Base-by-base conservation (phyloP, 2,113 vertebrate genomes). In the Antennarius striatus region DNA sequence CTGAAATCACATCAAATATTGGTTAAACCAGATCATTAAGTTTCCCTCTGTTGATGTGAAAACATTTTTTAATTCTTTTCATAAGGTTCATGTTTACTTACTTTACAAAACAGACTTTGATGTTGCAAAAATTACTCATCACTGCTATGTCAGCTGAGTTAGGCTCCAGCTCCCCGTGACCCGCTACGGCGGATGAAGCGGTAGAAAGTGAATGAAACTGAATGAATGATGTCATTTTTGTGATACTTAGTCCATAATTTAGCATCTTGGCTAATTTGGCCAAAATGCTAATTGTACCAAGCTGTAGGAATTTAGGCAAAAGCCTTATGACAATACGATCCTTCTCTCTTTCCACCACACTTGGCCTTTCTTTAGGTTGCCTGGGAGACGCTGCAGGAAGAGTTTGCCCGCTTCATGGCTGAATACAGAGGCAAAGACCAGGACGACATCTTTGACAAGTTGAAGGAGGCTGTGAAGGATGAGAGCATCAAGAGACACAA, bases 401-500 rank as follows among this genome's bases (percentile, higher is more conserved):
- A 99, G 87, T 99, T 99, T 92, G 94, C 96, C 4, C 96, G 94
- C 70, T 99, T 99, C 86, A 99, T 99, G 95, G 96, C 96, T 5
- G 98, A 99, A 84, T 95, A 94, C 73, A 98, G 95, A 89, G 96
- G 95, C 68, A 98, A 98, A 89, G 96, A 98, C 55, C 96, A 98
- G 6, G 98, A 99, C 66, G 95, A 98, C 83, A 99, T 99, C 75
- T 99, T 99, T 80, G 98, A 99, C 91, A 99, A 98, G 86, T 92
- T 99, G 67, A 99, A 99, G 83, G 95, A 99, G 82, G 95, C 97
- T 2, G 98, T 99, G 54, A 98, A 96, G 79, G 98, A 99, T 61
- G 98, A 99, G 87, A 96, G 94, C 80, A 94, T 99, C 73, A 99
- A 99, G 73, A 93, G 98, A 51, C 98, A 99, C 88, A 97, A 94